Evolutionary conservation across 2,113 vertebrate genomes (phyloP).

Genomic region (Melanocharis versteri): DNA sequence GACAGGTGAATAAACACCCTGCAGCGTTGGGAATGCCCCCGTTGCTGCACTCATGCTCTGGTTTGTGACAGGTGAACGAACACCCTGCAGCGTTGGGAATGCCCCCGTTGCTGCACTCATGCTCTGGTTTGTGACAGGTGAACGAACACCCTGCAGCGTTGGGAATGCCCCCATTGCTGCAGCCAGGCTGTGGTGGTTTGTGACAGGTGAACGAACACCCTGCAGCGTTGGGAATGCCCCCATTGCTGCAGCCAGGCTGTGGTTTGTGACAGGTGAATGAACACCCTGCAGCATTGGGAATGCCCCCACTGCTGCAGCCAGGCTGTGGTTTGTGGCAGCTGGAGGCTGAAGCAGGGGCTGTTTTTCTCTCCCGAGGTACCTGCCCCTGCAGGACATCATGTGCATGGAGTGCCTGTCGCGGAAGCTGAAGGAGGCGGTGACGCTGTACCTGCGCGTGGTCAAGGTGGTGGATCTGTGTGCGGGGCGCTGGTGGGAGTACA

Average conservation of each 20-base stretch:
- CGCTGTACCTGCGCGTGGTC: conserved; percentile 91
- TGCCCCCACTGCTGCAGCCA: no score
- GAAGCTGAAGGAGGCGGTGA: conserved; percentile 94
- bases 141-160: not conserved
- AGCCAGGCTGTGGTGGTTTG: not conserved
- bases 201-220: not conserved
- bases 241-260: not conserved
- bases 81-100: not conserved
- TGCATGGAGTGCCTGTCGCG: conserved; percentile 97
- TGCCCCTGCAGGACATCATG: conserved; percentile 98
- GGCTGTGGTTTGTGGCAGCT: not conserved
- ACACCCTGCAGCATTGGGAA: no score
- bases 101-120: not conserved
- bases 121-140: not conserved
- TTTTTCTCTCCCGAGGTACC: conserved; percentile 81
- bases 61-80: not conserved
- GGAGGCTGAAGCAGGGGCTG: conserved; percentile 23
- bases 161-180: not conserved
- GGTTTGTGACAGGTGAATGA: not conserved
- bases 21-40: not conserved
- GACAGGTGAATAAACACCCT: not conserved
- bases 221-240: not conserved
- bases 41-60: not conserved
- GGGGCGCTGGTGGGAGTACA: conserved; percentile 98
- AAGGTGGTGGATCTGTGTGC: conserved; percentile 98